phyloP scores from a whole-genome alignment of 2,888 invertebrate species.

The Aspidiotus rigidus region DNA sequence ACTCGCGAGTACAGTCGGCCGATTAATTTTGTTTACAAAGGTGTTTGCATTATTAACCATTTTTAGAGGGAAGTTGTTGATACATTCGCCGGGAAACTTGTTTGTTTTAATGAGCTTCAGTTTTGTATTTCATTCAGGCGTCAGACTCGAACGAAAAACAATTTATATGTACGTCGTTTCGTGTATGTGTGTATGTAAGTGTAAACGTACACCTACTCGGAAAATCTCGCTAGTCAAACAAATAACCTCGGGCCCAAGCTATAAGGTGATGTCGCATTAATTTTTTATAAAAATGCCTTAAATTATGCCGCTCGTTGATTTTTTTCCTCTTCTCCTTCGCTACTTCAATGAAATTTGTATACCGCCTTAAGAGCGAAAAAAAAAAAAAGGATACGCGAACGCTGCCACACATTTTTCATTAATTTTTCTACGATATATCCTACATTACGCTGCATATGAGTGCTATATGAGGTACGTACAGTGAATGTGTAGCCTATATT shows the following conservation, averaged over 20 bases:
- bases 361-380: neutral
- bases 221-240: constrained; percentile 17
- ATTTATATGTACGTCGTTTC: neutral
- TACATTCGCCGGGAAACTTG: constrained; percentile 26
- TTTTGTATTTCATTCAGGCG: constrained; percentile 14
- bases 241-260: constrained; percentile 9
- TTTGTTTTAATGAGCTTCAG: constrained; percentile 33
- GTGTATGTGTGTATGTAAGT: neutral
- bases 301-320: neutral
- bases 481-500: too few relatives aligned
- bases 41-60: constrained; percentile 34
- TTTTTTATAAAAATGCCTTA: constrained; percentile 16
- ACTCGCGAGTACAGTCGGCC: constrained; percentile 28
- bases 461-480: too few relatives aligned
- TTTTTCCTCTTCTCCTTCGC: neutral
- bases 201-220: neutral
- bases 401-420: too few relatives aligned
- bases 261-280: constrained; percentile 26
- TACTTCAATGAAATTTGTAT: neutral
- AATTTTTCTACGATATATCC: too few relatives aligned
- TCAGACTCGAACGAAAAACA: too few relatives aligned
- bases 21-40: constrained; percentile 34
- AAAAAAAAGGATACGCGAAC: neutral
- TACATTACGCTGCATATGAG: too few relatives aligned
- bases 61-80: constrained; percentile 30